phyloP scores from a whole-genome alignment of 1,140 invertebrate species.

The Lepidotrigona ventralis region DNA sequence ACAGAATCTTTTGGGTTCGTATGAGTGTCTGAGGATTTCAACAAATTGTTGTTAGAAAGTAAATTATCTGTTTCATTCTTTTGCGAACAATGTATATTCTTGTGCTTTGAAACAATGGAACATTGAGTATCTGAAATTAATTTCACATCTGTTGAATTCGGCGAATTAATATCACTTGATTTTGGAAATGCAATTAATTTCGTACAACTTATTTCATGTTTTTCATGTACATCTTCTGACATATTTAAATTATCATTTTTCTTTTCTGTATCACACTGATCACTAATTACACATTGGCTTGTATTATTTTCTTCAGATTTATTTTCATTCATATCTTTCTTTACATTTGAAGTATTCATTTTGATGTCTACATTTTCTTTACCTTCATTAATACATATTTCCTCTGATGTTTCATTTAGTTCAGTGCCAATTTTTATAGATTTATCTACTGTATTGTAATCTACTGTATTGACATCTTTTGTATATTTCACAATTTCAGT shows the following conservation, averaged over 20 bases:
- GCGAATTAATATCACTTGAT: not conserved
- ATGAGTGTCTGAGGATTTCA: not conserved
- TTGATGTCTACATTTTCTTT: not conserved
- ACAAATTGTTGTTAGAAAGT: not conserved
- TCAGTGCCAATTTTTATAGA: not conserved
- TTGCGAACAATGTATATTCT: not conserved
- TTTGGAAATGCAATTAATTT: not conserved
- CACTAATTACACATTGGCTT: not conserved
- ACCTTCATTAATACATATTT: not conserved
- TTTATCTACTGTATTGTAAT: not conserved
- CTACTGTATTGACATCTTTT: slow-evolving; percentile 2
- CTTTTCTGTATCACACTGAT: not conserved
- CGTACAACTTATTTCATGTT: not conserved
- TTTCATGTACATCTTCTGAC: not conserved
- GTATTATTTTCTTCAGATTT: not conserved
- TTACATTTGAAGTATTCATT: not conserved
- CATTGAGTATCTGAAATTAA: not conserved
- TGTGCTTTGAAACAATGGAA: not conserved
- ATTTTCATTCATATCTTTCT: not conserved
- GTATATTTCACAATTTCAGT: not conserved
- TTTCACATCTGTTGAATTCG: not conserved
- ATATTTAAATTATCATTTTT: not conserved
- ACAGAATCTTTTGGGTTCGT: not conserved
- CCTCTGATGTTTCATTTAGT: not conserved
- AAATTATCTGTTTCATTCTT: not conserved